Evolutionary conservation across 1,140 invertebrate species (phyloP).

Genomic region (Bicyclus anynana): DNA sequence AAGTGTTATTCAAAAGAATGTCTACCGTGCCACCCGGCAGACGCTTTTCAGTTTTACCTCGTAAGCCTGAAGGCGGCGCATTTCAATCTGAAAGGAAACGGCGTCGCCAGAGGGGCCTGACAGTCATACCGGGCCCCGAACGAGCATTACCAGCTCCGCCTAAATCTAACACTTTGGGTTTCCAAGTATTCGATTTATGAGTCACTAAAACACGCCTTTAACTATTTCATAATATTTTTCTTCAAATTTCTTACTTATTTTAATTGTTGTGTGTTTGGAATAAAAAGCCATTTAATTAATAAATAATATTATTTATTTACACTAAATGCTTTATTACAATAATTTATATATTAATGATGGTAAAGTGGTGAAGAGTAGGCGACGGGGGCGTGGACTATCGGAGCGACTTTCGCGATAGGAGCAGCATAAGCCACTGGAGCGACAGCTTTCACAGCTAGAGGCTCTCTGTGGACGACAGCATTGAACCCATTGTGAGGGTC

Average conservation of each 20-base stretch:
- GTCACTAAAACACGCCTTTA: not conserved
- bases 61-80: constrained; percentile 38
- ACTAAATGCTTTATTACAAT: not conserved
- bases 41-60: constrained; percentile 59
- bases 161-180: constrained; percentile 48
- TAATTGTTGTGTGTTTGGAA: no score
- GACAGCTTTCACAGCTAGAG: constrained; percentile 32
- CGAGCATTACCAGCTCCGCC: constrained; percentile 44
- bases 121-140: constrained; percentile 58
- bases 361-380: constrained; percentile 46
- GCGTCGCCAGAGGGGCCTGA: constrained; percentile 47
- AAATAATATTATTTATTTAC: not conserved
- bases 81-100: constrained; percentile 38
- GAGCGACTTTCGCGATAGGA: constrained; percentile 16
- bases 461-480: constrained; percentile 70
- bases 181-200: constrained; percentile 62
- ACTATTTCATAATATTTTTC: not conserved
- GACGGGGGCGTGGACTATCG: constrained; percentile 16
- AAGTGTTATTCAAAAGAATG: constrained; percentile 65
- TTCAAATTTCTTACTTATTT: no score
- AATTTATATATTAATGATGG: constrained; percentile 47
- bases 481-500: constrained; percentile 77
- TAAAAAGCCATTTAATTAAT: not conserved
- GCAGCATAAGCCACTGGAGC: constrained; percentile 24
- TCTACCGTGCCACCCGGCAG: constrained; percentile 56